Base-by-base conservation (phyloP, 2,888 invertebrate genomes). In the Hypsopygia costalis region DNA sequence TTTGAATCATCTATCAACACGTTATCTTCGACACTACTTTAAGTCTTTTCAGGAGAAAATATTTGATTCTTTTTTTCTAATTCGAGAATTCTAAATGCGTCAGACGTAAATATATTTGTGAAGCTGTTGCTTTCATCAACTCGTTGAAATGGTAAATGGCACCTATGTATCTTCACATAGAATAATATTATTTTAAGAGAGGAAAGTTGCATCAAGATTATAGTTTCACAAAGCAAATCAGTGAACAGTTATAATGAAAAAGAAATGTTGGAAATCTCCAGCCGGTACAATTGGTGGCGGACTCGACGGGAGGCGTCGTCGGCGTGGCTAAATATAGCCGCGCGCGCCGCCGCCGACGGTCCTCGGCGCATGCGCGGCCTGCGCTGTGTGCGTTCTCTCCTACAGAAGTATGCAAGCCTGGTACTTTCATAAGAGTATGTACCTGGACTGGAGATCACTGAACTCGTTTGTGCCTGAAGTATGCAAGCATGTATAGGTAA, bases 261-360 rank as follows among this genome's bases (percentile, higher is more conserved):
- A 73, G 71, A 76, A 80, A 81, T 81, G 73, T 81, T 79, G 77
- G 75, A 78, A 78, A 74, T 78, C 77, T 80, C 77, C 79, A 78
- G 77, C 68, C 64, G 65, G 68, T 62, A 69, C 59, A 39, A 33
- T 16, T 11, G 31, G 31, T 31, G 12, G 31, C 12, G 62, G 61
- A 60, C 78, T 76, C 71, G 72, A 61, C 81, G 79, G 81, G 86
- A 81, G 79, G 75, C 67, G 66, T 66, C 25, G 63, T 67, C 66
- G 68, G 60, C 59, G 62, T 53, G 51, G 65, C 82, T 87, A 87
- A 70, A 82, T 82, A 69, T 86, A 85, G 82, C 41, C 8, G 73
- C 79, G 79, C 77, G 62, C 72, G 82, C 81, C 36, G 82, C 81
- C 36, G 81, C 72, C 70, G 67, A 10, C 74, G 71, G 66, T 79